These are phyloP conservation scores for Tor tambroides DNA, from an alignment of 2,113 vertebrate genomes.

Conservation along the genomic window DNA sequence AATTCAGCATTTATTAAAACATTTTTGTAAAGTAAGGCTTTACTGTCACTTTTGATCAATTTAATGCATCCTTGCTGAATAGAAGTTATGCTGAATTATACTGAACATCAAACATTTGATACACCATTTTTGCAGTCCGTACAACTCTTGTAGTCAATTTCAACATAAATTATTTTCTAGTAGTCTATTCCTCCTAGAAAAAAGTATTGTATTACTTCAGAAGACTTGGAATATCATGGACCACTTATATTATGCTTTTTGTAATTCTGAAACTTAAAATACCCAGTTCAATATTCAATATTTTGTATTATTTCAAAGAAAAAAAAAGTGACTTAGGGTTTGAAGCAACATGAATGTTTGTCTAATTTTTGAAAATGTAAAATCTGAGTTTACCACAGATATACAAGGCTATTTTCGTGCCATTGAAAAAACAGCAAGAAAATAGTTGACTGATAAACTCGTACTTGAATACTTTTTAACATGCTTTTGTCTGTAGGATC, in stretches of 20 bases:
- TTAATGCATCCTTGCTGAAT: background rate
- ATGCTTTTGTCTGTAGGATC: conserved; percentile 77
- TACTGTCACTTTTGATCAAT: background rate
- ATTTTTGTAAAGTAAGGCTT: background rate
- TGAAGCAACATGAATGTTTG: background rate
- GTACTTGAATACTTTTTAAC: background rate
- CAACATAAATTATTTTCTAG: background rate
- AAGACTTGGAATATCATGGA: background rate
- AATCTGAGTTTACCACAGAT: background rate
- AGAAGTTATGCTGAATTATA: too few species aligned
- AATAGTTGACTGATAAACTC: background rate
- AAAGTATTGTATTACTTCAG: background rate
- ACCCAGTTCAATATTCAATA: too few species aligned
- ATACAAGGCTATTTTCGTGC: background rate
- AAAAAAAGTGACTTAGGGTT: background rate
- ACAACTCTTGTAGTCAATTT: background rate
- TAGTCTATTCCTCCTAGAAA: background rate
- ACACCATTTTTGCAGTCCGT: background rate
- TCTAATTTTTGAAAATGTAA: background rate
- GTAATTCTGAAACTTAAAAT: background rate
- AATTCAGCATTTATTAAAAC: background rate
- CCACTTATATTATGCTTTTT: background rate
- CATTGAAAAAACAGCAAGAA: background rate
- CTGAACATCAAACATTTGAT: too few species aligned
- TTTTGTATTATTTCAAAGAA: background rate